Conservation (phyloP, 2,113 vertebrate species). For the Geococcyx californianus region DNA sequence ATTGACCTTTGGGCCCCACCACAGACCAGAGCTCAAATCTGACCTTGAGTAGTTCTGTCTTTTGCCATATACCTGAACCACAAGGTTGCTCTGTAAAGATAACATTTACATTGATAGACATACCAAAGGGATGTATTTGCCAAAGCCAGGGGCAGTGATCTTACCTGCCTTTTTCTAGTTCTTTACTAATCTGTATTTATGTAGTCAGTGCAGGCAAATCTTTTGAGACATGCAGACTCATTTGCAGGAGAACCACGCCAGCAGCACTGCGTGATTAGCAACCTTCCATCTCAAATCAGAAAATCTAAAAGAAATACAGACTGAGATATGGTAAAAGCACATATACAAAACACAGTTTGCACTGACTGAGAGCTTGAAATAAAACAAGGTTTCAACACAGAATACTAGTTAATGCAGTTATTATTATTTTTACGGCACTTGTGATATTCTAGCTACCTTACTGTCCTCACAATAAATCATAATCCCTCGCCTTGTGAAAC, state of each 20-base stretch:
- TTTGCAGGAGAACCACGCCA: background rate
- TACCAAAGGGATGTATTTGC: background rate
- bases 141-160: background rate
- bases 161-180: slow-evolving; percentile 20
- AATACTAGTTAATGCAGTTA: background rate
- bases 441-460: background rate
- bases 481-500: background rate
- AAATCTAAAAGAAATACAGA: background rate
- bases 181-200: slow-evolving; percentile 27
- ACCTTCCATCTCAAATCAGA: slow-evolving; percentile 1
- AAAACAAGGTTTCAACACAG: background rate
- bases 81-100: background rate
- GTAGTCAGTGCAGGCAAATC: slow-evolving; percentile 1
- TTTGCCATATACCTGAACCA: background rate
- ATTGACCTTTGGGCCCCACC: background rate
- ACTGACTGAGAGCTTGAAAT: background rate
- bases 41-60: background rate
- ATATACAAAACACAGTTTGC: background rate
- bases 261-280: background rate
- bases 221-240: background rate
- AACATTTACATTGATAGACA: background rate
- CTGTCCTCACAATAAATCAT: background rate
- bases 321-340: slow-evolving; percentile 23
- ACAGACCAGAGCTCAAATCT: background rate
- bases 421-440: background rate